A percentile compares a stretch with the other conserved stretches of the same genome.
These are phyloP conservation scores for Tragulus kanchil DNA, from an alignment of 2,113 vertebrate genomes.

Conservation along the genomic window DNA sequence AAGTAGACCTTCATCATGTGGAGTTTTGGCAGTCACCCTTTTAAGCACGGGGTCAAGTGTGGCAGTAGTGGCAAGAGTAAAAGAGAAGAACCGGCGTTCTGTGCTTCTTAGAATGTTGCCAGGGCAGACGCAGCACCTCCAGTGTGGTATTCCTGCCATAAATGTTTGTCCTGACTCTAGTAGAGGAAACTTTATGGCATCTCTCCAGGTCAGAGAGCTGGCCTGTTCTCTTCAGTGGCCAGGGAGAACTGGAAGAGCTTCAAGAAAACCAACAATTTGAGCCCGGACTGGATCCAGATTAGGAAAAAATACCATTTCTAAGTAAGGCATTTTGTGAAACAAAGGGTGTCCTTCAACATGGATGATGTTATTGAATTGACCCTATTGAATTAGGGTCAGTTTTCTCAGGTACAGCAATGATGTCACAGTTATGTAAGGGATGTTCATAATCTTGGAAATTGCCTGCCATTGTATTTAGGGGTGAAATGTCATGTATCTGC, in stretches of 20 bases:
- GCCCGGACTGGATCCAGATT: background rate
- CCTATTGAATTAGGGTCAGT: background rate
- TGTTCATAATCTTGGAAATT: background rate
- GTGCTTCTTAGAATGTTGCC: too few relatives aligned
- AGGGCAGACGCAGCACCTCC: too few relatives aligned
- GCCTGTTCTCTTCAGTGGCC: background rate
- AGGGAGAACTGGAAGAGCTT: background rate
- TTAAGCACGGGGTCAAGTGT: background rate
- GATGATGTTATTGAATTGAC: background rate
- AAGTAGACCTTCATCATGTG: background rate
- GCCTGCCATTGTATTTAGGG: background rate
- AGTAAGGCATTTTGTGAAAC: background rate
- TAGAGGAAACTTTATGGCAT: background rate
- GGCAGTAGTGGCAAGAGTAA: background rate
- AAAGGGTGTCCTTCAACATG: background rate
- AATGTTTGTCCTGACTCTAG: background rate
- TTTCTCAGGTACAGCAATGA: background rate
- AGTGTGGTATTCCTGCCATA: background rate
- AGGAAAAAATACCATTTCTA: background rate
- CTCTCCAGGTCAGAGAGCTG: background rate
- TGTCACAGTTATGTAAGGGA: background rate
- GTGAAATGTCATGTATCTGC: background rate
- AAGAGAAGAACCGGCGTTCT: background rate
- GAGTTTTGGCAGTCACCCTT: background rate
- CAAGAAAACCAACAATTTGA: background rate